A percentile compares a stretch with the other conserved stretches of the same genome.
These are phyloP conservation scores for Eulithis testata DNA, from an alignment of 2,888 invertebrate species.

Conservation along the genomic window DNA sequence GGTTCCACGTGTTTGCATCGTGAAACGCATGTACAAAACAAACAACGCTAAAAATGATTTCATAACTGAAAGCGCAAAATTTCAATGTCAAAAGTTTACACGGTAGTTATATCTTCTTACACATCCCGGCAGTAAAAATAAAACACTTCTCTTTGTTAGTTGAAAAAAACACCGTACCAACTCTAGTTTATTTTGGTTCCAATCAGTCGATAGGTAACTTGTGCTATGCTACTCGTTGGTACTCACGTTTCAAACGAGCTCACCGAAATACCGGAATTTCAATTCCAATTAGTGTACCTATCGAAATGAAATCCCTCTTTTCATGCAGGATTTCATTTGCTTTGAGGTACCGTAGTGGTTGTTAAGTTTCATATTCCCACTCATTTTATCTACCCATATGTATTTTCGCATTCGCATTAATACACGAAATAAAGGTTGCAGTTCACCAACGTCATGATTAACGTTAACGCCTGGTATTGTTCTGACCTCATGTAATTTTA, in stretches of 20 bases:
- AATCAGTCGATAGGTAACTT: no score
- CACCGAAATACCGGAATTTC: constrained; percentile 16
- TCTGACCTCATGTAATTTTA: background rate
- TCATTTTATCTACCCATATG: no score
- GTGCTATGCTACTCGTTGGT: background rate
- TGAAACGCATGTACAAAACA: no score
- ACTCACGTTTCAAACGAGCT: background rate
- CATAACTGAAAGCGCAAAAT: no score
- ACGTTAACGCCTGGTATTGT: background rate
- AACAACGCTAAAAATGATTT: no score
- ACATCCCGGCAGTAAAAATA: no score
- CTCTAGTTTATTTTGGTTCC: no score
- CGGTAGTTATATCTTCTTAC: no score
- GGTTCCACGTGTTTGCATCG: no score
- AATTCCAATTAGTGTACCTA: constrained; percentile 45
- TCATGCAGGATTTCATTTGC: constrained; percentile 53
- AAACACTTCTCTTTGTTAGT: no score
- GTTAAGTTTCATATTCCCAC: constrained; percentile 26
- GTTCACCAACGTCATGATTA: background rate
- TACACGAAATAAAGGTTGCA: constrained; percentile 17
- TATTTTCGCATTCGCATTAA: constrained; percentile 23
- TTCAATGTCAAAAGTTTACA: no score
- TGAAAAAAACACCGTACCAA: no score
- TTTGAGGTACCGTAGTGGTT: constrained; percentile 39
- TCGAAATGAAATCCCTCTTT: constrained; percentile 51